Evolutionary conservation across 2,888 invertebrate species (phyloP), one percentile per base, ranked within the genome.

Genomic region (Seladonia tumulorum): DNA sequence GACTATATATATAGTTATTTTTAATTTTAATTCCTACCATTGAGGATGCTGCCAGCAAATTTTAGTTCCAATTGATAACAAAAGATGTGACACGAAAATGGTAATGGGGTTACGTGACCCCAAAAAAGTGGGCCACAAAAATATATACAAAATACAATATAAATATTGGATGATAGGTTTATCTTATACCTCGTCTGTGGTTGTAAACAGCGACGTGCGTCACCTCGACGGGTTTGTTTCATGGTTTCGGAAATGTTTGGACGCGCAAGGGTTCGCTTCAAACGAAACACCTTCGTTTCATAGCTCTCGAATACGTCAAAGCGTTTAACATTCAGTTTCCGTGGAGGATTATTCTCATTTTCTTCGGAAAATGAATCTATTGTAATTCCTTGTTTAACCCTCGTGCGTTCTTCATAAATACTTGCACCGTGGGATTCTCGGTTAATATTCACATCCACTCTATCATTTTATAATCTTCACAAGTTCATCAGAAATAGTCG

Each of bases 131-230:
- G n/a, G n/a, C n/a, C n/a, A n/a, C n/a, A n/a, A n/a, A n/a, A n/a
- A n/a, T n/a, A n/a, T n/a, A n/a, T n/a, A n/a, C n/a, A n/a, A n/a
- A n/a, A n/a, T n/a, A n/a, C n/a, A n/a, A n/a, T n/a, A n/a, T n/a
- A n/a, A n/a, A n/a, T n/a, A n/a, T n/a, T n/a, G n/a, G n/a, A n/a
- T n/a, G n/a, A n/a, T n/a, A n/a, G n/a, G n/a, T n/a, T n/a, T n/a
- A n/a, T n/a, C n/a, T n/a, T n/a, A n/a, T n/a, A n/a, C n/a, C n/a
- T n/a, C n/a, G n/a, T n/a, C n/a, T n/a, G n/a, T n/a, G n/a, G 82
- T 81, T 90, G 93, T 90, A 89, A 85, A 90, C 85, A 71, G 14
- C 18, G 12, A 1, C 14, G 25, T 14, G n/a, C 0, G n/a, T 8
- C 18, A 18, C 35, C 1, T 35, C 35, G 42, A 42, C 42, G 29